Conservation (phyloP, 1,140 invertebrate species). For the Drosophila lini region DNA sequence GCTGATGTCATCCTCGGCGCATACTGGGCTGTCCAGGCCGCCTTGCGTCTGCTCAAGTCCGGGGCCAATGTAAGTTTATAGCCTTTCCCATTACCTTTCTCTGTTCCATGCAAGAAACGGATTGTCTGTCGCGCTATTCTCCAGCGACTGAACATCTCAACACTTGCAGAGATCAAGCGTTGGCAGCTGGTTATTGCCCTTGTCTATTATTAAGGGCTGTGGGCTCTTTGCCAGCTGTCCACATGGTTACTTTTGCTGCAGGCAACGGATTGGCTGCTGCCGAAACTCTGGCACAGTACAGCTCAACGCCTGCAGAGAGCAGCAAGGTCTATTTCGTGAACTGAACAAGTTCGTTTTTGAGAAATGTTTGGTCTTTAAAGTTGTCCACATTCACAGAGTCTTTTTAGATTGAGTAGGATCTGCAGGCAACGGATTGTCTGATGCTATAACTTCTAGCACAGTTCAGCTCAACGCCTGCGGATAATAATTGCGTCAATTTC, state of each 20-base stretch:
- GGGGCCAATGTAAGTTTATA: conserved; percentile 91
- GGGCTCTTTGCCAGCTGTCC: conserved; percentile 10
- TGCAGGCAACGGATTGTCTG: conserved; percentile 67
- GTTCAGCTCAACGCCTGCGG: conserved; percentile 53
- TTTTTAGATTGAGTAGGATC: background rate
- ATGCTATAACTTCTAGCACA: conserved; percentile 39
- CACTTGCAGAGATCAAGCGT: conserved; percentile 56
- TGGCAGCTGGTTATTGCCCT: conserved; percentile 24
- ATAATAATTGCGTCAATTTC: conserved; percentile 63
- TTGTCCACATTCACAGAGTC: conserved; percentile 45
- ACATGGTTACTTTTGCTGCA: conserved; percentile 27
- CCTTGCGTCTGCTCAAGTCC: conserved; percentile 95
- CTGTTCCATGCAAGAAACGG: conserved; percentile 54
- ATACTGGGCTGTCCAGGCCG: conserved; percentile 97
- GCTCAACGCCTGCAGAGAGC: conserved; percentile 56
- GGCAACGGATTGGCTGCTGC: conserved; percentile 64
- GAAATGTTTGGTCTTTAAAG: conserved; percentile 77
- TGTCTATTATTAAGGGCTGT: conserved; percentile 10
- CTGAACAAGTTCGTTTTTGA: conserved; percentile 57
- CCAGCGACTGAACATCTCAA: conserved; percentile 57
- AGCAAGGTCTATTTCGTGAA: conserved; percentile 70
- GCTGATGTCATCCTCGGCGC: conserved; percentile 98
- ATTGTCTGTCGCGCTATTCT: conserved; percentile 47
- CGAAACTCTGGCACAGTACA: conserved; percentile 43
- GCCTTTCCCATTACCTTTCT: background rate